phyloP scores from a whole-genome alignment of 30 jellyfish, hydroid and myxozoan genomes.

The Calvadosia cruxmelitensis region DNA sequence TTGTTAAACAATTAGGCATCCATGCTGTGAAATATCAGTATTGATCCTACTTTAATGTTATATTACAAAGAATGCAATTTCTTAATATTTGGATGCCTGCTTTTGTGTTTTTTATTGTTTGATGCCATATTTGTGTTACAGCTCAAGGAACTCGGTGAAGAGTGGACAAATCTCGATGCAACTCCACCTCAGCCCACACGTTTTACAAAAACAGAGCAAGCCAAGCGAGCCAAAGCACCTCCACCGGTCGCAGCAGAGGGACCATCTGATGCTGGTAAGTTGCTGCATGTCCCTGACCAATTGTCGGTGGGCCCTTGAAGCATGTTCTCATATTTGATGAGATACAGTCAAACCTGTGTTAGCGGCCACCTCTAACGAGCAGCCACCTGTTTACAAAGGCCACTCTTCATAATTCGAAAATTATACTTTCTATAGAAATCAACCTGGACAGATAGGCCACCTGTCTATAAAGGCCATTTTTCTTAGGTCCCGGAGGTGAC shows the following conservation, averaged over 20 bases:
- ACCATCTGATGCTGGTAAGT: slow-evolving; percentile 19
- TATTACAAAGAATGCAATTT: too few relatives aligned
- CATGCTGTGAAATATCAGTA: too few relatives aligned
- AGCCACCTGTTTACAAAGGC: background rate
- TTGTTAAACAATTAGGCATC: too few relatives aligned
- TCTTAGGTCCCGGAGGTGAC: too few relatives aligned
- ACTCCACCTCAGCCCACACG: slow-evolving; percentile 83
- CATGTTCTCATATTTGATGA: too few relatives aligned
- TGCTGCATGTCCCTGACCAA: background rate
- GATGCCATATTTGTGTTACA: slow-evolving; percentile 1
- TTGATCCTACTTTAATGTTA: too few relatives aligned
- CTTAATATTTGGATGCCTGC: too few relatives aligned
- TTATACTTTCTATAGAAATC: background rate
- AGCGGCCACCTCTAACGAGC: background rate
- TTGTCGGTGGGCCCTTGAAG: background rate
- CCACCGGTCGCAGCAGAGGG: slow-evolving; percentile 52
- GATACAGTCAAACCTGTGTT: background rate
- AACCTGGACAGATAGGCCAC: background rate
- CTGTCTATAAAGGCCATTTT: background rate
- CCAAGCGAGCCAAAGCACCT: slow-evolving; percentile 82
- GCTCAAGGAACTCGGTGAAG: slow-evolving; percentile 90
- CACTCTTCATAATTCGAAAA: background rate
- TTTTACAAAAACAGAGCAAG: slow-evolving; percentile 79
- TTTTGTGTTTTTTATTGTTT: too few relatives aligned
- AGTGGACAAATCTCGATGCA: slow-evolving; percentile 66